These are phyloP conservation scores for Macropodus opercularis DNA, from an alignment of 2,797 vertebrate genomes.

Conservation along the genomic window DNA sequence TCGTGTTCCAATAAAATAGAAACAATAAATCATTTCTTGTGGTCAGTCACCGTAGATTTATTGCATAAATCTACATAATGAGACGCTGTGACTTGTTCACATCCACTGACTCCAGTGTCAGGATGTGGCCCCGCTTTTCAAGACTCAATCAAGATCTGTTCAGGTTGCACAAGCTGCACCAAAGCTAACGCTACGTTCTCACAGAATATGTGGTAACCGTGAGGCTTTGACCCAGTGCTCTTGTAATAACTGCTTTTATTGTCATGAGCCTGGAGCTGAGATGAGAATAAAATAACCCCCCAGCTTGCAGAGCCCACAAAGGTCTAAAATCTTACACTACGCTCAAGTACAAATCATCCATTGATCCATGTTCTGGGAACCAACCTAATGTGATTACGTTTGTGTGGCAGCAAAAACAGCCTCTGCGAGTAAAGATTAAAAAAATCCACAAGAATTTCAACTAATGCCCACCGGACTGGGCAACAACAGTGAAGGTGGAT, in stretches of 20 bases:
- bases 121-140: conserved; percentile 33
- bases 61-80: too few species aligned
- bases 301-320: conserved; percentile 55
- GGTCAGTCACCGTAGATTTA: background rate
- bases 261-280: conserved; percentile 36
- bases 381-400: conserved; percentile 14
- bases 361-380: conserved; percentile 58
- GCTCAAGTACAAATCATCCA: conserved; percentile 46
- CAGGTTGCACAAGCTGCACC: conserved; percentile 57
- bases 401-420: background rate
- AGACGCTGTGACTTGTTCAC: background rate
- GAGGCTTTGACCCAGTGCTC: conserved; percentile 33
- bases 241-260: conserved; percentile 54
- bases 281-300: conserved; percentile 38
- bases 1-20: background rate
- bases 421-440: background rate
- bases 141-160: conserved; percentile 29
- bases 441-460: conserved; percentile 24
- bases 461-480: conserved; percentile 1
- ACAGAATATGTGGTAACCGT: conserved; percentile 52
- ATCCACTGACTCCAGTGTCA: background rate
- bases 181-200: conserved; percentile 45
- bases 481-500: background rate
- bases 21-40: background rate
- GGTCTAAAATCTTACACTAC: conserved; percentile 26